Evolutionary conservation across 2,797 vertebrate genomes (phyloP), one percentile per base, ranked within the genome.

Genomic region (Gallinago stenura): DNA sequence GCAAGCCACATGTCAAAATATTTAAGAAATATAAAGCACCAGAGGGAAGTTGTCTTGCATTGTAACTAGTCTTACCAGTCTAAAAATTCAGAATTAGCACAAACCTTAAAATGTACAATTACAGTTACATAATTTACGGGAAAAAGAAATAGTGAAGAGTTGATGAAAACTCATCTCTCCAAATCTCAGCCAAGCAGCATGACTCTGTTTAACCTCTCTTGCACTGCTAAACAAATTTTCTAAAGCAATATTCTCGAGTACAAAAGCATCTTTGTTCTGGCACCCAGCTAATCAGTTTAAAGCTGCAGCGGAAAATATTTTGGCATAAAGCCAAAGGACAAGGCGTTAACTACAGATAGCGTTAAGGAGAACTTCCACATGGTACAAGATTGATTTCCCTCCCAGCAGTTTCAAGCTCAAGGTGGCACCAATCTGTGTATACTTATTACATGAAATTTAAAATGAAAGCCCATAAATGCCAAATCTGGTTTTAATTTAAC

Each of bases 271-370:
- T 98, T 97, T 98, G 98, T 98, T 97, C 97, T 83, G 87, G 92
- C 97, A 98, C 95, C 96, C 64, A 97, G 94, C 98, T 98, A 98
- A 98, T 98, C 98, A 98, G 96, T 97, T 98, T 98, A 97, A 95
- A 97, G 95, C 91, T 93, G 85, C 56, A 61, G 95, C 54, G 12
- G 96, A 97, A 98, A 97, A 96, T 97, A 96, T 94, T 95, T 94
- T 96, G 97, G 97, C 97, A 72, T 43, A 25, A 50, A 89, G 96
- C 96, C 97, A 98, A 91, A 89, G 93, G 76, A 87, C 97, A 97
- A 98, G 96, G 95, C 97, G 97, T 94, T 96, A 93, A 97, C 66
- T 75, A 37, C 89, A 96, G 97, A 94, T 62, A 98, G 69, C 9
- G 58, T 92, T 96, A 95, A 97, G 95, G 96, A 97, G 94, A 98